Evolutionary conservation across 2,113 vertebrate genomes (phyloP).

Genomic region (Anguilla japonica): DNA sequence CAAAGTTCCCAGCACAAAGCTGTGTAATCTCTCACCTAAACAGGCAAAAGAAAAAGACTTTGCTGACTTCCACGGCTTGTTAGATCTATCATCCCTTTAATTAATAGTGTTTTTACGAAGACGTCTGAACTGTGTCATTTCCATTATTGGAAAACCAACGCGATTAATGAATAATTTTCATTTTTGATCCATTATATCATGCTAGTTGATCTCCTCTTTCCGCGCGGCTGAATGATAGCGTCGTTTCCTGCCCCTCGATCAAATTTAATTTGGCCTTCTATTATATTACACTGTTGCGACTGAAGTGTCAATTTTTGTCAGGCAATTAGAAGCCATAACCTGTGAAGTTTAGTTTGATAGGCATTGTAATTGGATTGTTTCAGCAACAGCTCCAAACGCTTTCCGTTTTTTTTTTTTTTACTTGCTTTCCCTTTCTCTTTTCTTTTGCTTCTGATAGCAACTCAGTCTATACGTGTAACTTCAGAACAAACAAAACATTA

Average conservation of each 20-base stretch:
- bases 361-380: slow-evolving; percentile 99
- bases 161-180: slow-evolving; percentile 99
- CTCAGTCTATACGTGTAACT: slow-evolving; percentile 57
- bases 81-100: slow-evolving; percentile 98
- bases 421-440: slow-evolving; percentile 45
- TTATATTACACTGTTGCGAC: slow-evolving; percentile 99
- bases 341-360: slow-evolving; percentile 99
- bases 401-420: slow-evolving; percentile 68
- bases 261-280: slow-evolving; percentile 99
- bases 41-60: slow-evolving; percentile 69
- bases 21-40: slow-evolving; percentile 71
- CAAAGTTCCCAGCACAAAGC: slow-evolving; percentile 61
- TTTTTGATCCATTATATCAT: slow-evolving; percentile 96
- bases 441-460: slow-evolving; percentile 77
- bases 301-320: slow-evolving; percentile 99
- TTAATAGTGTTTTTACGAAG: slow-evolving; percentile 99
- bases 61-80: slow-evolving; percentile 87
- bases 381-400: slow-evolving; percentile 90
- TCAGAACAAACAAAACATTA: slow-evolving; percentile 63
- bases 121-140: slow-evolving; percentile 98
- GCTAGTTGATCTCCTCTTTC: slow-evolving; percentile 94
- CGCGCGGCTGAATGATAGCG: slow-evolving; percentile 89
- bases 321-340: slow-evolving; percentile 99
- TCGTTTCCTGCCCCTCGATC: slow-evolving; percentile 99
- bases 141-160: slow-evolving; percentile 96